Percentiles rank a stretch among this genome's conserved stretches.
Evolutionary conservation across 2,888 invertebrate genomes (phyloP).

Genomic region (Amphipyra berbera): DNA sequence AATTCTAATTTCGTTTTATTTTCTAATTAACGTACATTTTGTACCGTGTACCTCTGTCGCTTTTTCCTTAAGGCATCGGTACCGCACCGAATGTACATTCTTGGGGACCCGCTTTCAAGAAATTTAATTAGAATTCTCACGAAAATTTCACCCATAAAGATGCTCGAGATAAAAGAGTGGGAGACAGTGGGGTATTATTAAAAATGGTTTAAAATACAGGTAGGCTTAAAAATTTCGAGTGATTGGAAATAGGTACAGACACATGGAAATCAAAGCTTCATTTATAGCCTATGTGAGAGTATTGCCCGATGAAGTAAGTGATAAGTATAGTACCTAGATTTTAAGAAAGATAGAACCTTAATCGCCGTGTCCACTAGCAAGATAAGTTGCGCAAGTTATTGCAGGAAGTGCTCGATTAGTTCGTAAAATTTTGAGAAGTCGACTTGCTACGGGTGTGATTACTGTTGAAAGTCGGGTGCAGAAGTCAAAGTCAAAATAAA

Average conservation of each 20-base stretch:
- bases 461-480: no score
- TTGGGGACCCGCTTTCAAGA: slow-evolving; percentile 73
- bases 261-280: not conserved
- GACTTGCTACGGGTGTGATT: no score
- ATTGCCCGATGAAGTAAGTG: no score
- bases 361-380: no score
- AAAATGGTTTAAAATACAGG: slow-evolving; percentile 20
- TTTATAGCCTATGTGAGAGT: not conserved
- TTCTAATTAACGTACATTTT: slow-evolving; percentile 31
- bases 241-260: not conserved
- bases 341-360: no score
- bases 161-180: slow-evolving; percentile 77
- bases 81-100: slow-evolving; percentile 58
- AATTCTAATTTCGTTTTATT: slow-evolving; percentile 28
- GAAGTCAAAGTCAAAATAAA: no score
- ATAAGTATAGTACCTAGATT: no score
- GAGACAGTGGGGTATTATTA: slow-evolving; percentile 35
- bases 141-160: slow-evolving; percentile 81
- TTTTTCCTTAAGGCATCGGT: slow-evolving; percentile 31
- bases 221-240: not conserved
- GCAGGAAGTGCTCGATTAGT: no score
- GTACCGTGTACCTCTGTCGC: slow-evolving; percentile 22
- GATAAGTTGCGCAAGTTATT: no score
- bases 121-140: slow-evolving; percentile 84
- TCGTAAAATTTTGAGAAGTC: no score